Conservation (phyloP, 2,113 vertebrate species). For the Coregonus clupeaformis region DNA sequence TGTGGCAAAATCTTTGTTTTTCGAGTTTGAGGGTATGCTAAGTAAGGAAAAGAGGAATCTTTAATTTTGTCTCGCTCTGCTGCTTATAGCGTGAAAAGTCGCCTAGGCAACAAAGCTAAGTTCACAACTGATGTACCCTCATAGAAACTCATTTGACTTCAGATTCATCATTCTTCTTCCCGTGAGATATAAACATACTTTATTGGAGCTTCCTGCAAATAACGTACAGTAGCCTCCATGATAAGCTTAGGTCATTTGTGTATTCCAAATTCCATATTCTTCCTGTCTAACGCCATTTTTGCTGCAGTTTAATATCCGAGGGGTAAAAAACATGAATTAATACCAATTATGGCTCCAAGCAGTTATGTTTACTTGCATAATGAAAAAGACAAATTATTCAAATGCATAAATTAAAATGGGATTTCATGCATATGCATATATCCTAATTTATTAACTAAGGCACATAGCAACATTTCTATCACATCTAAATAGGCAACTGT, state of each 20-base stretch:
- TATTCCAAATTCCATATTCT: constrained; percentile 10
- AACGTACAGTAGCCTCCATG: neutral
- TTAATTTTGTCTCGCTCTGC: neutral
- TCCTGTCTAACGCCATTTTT: constrained; percentile 31
- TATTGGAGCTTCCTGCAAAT: neutral
- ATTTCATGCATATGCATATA: constrained; percentile 61
- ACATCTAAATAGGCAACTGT: neutral
- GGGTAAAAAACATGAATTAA: constrained; percentile 70
- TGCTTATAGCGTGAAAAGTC: neutral
- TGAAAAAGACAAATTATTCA: constrained; percentile 62
- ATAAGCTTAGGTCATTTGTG: too few species aligned
- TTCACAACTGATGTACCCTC: neutral
- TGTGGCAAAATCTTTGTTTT: constrained; percentile 14
- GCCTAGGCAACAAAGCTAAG: too few species aligned
- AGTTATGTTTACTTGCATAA: constrained; percentile 71
- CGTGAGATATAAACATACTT: neutral
- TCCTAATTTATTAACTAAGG: constrained; percentile 34
- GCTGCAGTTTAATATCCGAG: constrained; percentile 57
- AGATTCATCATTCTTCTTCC: constrained; percentile 28
- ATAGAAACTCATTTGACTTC: constrained; percentile 21
- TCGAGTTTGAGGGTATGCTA: neutral
- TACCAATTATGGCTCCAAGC: constrained; percentile 66
- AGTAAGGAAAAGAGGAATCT: constrained; percentile 3
- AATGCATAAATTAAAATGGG: constrained; percentile 58
- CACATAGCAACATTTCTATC: neutral